Percentiles rank a stretch among this genome's conserved stretches.
These are phyloP conservation scores for Remorina albescens DNA, from an alignment of 2,797 vertebrate species.

Conservation along the genomic window DNA sequence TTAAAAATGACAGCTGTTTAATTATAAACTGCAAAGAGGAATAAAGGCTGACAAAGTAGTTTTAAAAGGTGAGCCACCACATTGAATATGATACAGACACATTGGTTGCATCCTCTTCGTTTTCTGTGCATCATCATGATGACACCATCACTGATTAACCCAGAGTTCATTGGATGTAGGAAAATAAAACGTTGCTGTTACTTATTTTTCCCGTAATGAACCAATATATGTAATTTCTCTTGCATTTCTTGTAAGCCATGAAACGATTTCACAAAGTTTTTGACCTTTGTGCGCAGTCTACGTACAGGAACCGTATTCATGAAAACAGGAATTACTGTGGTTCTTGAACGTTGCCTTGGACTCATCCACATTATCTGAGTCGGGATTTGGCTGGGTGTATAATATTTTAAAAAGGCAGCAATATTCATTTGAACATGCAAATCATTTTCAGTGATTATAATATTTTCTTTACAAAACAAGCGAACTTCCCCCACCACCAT, in stretches of 20 bases:
- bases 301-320: background rate
- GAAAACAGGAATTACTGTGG: slow-evolving; percentile 29
- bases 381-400: background rate
- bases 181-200: too few species aligned
- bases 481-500: accelerated
- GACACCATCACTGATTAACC: background rate
- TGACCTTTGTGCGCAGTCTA: too few species aligned
- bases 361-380: background rate
- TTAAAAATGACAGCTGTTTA: too few species aligned
- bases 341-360: slow-evolving; percentile 13
- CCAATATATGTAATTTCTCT: too few species aligned
- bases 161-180: background rate
- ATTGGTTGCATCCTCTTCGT: background rate
- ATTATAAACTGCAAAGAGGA: background rate
- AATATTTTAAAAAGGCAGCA: too few species aligned
- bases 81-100: background rate
- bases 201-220: too few species aligned
- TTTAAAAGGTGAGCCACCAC: background rate
- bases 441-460: accelerated
- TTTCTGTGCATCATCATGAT: background rate
- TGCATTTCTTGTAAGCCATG: too few species aligned
- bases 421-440: too few species aligned
- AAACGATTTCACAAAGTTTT: too few species aligned
- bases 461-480: too few species aligned
- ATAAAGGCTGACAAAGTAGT: background rate